A percentile compares a stretch with the other conserved stretches of the same genome.
Evolutionary conservation across 2,888 invertebrate genomes (phyloP).

Genomic region (Drosophila diplacantha): DNA sequence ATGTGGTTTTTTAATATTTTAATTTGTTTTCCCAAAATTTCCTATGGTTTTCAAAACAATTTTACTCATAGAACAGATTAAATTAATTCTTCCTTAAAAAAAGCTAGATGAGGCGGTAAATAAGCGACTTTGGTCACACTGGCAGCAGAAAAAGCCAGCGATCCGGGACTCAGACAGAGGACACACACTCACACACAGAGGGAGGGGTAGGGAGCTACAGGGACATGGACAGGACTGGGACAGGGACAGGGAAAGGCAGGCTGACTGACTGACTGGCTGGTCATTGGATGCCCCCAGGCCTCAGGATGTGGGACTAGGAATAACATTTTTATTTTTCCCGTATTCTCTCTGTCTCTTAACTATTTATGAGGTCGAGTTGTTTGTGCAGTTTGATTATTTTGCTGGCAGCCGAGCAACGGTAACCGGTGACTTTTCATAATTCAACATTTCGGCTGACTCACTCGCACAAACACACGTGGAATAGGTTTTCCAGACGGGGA

Average conservation of each 20-base stretch:
- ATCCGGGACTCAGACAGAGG: slow-evolving; percentile 16
- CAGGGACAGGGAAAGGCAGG: not conserved
- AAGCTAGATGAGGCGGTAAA: not conserved
- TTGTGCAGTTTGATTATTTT: slow-evolving; percentile 56
- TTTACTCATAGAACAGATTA: not conserved
- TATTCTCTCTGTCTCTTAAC: slow-evolving; percentile 43
- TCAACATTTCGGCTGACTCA: slow-evolving; percentile 30
- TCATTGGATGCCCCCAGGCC: slow-evolving; percentile 14
- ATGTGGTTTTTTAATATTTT: not conserved
- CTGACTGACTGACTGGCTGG: not conserved
- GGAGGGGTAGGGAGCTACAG: not conserved
- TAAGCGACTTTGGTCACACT: not conserved
- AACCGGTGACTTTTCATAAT: slow-evolving; percentile 52
- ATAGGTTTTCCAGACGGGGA: not conserved
- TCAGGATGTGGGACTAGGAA: slow-evolving; percentile 33
- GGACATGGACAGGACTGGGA: not conserved
- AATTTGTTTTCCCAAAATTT: not conserved
- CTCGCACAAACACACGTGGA: not conserved
- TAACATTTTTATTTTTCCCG: slow-evolving; percentile 34
- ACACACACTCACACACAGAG: slow-evolving; percentile 14
- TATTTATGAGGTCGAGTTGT: slow-evolving; percentile 56
- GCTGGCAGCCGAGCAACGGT: slow-evolving; percentile 23
- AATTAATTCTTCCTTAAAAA: not conserved
- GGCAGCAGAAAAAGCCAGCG: slow-evolving; percentile 9
- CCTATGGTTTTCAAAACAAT: not conserved